Conservation (phyloP, 2,113 vertebrate species). For the Rhinogobius similis region DNA sequence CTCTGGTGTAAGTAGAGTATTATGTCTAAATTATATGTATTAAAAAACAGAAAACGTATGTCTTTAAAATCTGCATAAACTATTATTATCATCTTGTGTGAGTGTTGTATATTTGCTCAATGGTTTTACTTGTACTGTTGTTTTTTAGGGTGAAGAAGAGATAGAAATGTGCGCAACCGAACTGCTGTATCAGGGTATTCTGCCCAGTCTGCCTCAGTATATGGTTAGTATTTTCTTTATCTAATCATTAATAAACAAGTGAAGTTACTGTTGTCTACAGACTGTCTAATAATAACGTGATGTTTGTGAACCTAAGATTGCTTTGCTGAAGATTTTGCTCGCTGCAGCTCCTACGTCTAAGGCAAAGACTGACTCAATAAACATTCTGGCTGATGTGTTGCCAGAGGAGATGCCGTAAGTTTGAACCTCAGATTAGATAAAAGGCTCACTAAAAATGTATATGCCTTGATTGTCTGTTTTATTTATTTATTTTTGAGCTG, state of each 20-base stretch:
- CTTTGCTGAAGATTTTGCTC: conserved; percentile 94
- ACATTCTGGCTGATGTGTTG: conserved; percentile 95
- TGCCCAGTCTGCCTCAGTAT: conserved; percentile 96
- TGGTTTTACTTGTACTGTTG: conserved; percentile 12
- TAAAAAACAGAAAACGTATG: background rate
- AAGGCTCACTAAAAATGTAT: background rate
- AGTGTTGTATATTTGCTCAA: background rate
- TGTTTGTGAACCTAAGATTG: conserved; percentile 80
- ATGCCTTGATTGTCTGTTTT: background rate
- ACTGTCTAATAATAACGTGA: background rate
- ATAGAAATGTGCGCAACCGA: conserved; percentile 91
- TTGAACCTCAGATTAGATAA: background rate
- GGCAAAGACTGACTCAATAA: conserved; percentile 98
- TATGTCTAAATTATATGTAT: background rate
- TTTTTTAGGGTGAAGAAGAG: conserved; percentile 90
- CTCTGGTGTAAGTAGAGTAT: conserved; percentile 83
- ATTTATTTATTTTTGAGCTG: background rate
- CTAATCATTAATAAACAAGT: background rate
- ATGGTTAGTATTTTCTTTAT: conserved; percentile 84
- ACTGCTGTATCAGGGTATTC: conserved; percentile 94
- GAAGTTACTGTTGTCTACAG: background rate
- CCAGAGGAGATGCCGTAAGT: conserved; percentile 99
- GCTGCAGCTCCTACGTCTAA: conserved; percentile 98
- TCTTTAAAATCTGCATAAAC: background rate
- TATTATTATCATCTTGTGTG: background rate